Percentiles rank a stretch among this genome's conserved stretches.
Conservation (phyloP, 2,113 vertebrate species). For the Astur gentilis region DNA sequence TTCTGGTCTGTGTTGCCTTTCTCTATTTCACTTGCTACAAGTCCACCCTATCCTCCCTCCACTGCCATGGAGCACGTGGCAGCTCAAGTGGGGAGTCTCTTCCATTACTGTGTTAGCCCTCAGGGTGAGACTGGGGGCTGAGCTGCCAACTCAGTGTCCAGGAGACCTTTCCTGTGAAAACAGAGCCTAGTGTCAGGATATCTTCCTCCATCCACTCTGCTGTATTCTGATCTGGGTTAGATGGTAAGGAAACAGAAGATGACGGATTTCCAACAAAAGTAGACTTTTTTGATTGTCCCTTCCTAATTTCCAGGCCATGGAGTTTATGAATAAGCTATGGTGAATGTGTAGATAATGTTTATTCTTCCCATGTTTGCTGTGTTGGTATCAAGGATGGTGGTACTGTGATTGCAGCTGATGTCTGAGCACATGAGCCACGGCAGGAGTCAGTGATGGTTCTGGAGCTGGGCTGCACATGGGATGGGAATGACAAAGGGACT, state of each 20-base stretch:
- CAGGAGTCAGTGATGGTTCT: background rate
- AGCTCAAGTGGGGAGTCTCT: background rate
- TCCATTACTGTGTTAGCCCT: background rate
- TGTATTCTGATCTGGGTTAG: background rate
- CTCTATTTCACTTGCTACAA: background rate
- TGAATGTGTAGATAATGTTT: background rate
- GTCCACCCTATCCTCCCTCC: background rate
- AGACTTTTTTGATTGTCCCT: background rate
- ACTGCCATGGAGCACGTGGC: fast-evolving
- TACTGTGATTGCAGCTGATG: background rate
- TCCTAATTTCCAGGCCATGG: background rate
- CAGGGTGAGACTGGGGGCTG: background rate
- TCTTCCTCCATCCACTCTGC: background rate
- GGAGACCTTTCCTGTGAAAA: background rate
- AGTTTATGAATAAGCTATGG: background rate
- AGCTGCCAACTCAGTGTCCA: background rate
- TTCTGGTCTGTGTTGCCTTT: background rate
- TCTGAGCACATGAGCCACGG: fast-evolving
- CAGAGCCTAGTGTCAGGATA: background rate
- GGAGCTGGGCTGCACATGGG: background rate
- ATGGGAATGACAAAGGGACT: background rate
- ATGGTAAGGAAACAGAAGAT: background rate
- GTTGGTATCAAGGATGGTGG: background rate
- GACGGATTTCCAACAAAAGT: background rate
- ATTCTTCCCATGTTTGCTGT: background rate